Evolutionary conservation across 2,113 vertebrate genomes (phyloP), one percentile per base, ranked within the genome.

Genomic region (Pluvianellus socialis): DNA sequence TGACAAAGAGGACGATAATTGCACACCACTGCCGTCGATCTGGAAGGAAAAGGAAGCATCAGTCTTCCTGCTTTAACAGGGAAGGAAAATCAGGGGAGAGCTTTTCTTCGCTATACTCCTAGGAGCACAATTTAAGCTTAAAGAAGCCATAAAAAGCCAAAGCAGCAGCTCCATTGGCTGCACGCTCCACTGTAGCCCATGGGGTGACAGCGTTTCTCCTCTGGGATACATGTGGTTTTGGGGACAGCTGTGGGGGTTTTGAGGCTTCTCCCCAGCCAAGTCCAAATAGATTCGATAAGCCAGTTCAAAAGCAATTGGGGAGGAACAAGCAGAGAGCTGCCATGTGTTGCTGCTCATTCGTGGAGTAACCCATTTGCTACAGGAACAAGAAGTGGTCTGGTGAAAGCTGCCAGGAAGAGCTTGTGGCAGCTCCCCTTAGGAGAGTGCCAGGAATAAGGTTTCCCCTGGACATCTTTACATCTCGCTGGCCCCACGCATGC

Each of bases 21-120:
- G 99, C 99, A 74, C 99, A 99, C 99, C 99, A 99, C 98, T 99
- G 99, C 67, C 99, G 98, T 33, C 99, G 99, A 96, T 99, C 99
- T 99, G 98, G n/a, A 97, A 98, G 84, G 90, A 81, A 97, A 93
- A 86, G 93, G 80, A 87, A 11, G 24, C 0, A 13, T 98, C 71
- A 97, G 79, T 27, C 19, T 56, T 74, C 77, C 75, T 40, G 23
- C 12, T 76, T 56, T 10, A 70, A 65, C 4, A 20, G 11, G 63
- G 58, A 50, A 94, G 65, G 47, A 84, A 66, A 50, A 82, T 2
- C 2, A 2, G 12, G 47, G 44, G 7, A 58, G 22, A 61, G 15
- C 40, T 86, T 63, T 91, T 61, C 83, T 42, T 40, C 1, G 1
- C 17, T 63, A 33, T 40, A 21, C 27, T 74, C 18, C 30, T 28